A percentile compares a stretch with the other conserved stretches of the same genome.
phyloP scores from a whole-genome alignment of 2,113 vertebrate genomes.

The Ibidorhyncha struthersii region DNA sequence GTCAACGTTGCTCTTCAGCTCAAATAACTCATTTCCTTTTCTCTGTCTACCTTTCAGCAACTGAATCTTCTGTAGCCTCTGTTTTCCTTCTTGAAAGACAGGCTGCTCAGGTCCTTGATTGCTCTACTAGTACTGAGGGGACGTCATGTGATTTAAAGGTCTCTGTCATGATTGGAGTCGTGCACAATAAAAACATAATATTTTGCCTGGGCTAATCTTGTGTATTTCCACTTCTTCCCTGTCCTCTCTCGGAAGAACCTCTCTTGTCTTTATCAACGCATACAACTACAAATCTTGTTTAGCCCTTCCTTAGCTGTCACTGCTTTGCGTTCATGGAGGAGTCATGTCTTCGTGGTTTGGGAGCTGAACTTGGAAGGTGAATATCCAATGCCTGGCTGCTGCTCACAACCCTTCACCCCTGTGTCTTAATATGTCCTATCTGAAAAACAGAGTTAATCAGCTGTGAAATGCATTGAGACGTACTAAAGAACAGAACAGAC shows the following conservation, averaged over 20 bases:
- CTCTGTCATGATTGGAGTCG: neutral
- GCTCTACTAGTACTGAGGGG: neutral
- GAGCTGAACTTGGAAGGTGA: neutral
- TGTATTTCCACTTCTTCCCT: neutral
- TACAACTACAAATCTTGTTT: neutral
- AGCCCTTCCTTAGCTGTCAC: neutral
- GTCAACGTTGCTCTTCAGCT: neutral
- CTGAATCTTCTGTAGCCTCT: fast-evolving
- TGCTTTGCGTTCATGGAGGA: neutral
- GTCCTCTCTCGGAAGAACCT: neutral
- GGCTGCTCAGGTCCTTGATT: neutral
- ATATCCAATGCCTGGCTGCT: neutral
- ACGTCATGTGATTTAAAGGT: neutral
- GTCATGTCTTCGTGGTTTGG: neutral
- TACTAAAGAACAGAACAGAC: neutral
- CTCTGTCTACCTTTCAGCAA: neutral
- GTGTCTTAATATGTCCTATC: neutral
- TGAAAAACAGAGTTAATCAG: neutral
- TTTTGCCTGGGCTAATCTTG: neutral
- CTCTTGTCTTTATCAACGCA: neutral
- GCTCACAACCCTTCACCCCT: neutral
- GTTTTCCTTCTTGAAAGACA: neutral
- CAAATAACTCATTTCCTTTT: neutral
- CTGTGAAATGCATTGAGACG: neutral
- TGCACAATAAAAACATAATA: neutral